These are phyloP conservation scores for Microctenopoma stevenorrisi DNA, from an alignment of 2,797 vertebrate genomes.

Conservation along the genomic window DNA sequence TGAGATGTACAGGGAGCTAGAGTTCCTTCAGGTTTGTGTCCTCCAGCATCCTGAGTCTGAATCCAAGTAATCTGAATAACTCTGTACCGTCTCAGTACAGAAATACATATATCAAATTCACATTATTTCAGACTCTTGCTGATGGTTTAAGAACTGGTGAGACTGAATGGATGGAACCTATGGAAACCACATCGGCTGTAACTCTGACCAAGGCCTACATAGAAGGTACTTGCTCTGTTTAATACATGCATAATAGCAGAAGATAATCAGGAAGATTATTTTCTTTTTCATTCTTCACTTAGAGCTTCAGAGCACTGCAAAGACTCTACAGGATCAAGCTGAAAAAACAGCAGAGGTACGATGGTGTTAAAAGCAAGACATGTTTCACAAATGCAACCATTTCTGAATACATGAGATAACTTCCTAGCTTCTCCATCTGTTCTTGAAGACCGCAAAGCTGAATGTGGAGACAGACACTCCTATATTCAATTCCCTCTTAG, in stretches of 20 bases:
- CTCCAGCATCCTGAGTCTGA: slow-evolving; percentile 11
- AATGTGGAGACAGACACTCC: slow-evolving; percentile 79
- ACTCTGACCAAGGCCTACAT: slow-evolving; percentile 88
- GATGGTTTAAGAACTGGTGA: slow-evolving; percentile 89
- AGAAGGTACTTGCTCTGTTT: slow-evolving; percentile 80
- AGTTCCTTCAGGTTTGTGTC: slow-evolving; percentile 90
- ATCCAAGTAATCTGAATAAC: neutral
- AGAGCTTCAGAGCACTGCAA: slow-evolving; percentile 89
- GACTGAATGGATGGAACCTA: slow-evolving; percentile 90
- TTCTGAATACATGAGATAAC: neutral
- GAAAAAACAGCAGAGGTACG: slow-evolving; percentile 82
- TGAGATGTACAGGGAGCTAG: slow-evolving; percentile 89
- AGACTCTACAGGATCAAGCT: slow-evolving; percentile 75
- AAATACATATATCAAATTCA: slow-evolving; percentile 6
- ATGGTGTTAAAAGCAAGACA: neutral
- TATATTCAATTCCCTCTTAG: slow-evolving; percentile 84
- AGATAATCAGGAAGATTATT: neutral
- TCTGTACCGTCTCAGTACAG: neutral
- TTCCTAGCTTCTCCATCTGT: neutral
- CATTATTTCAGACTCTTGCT: slow-evolving; percentile 86
- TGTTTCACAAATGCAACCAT: neutral
- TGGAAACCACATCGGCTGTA: slow-evolving; percentile 85
- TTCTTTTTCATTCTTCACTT: slow-evolving; percentile 37
- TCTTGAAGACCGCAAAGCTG: slow-evolving; percentile 72
- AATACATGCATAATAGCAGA: neutral